Evolutionary conservation across 35 echinoderm and acorn worm genomes (phyloP).

Genomic region (Strongylocentrotus purpuratus): DNA sequence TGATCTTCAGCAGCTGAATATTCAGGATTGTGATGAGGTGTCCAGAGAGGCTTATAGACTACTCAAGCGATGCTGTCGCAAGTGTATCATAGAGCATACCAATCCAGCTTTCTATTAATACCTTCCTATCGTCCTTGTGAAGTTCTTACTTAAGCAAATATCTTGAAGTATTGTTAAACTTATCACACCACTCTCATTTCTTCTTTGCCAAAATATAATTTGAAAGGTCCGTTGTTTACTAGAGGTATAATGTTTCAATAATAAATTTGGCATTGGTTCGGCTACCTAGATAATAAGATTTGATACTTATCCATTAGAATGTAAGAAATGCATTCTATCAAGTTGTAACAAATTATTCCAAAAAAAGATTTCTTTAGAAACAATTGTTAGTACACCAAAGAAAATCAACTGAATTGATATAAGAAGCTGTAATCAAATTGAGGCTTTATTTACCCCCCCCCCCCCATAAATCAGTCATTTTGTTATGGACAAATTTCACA

Average conservation of each 20-base stretch:
- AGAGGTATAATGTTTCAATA: background rate
- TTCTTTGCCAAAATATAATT: background rate
- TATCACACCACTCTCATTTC: background rate
- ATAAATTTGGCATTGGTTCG: background rate
- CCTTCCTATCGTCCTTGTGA: background rate
- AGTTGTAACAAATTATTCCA: background rate
- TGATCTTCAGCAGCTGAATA: constrained; percentile 96
- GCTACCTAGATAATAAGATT: background rate
- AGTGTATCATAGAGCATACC: constrained; percentile 99
- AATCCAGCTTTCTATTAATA: constrained; percentile 95
- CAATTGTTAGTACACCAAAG: background rate
- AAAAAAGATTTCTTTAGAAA: background rate
- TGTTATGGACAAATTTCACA: background rate
- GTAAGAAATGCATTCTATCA: background rate
- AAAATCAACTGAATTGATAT: background rate
- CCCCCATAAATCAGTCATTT: background rate
- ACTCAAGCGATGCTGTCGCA: constrained; percentile 83
- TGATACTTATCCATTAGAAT: background rate
- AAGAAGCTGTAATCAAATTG: too few relatives aligned
- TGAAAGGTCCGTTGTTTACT: background rate
- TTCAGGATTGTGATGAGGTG: constrained; percentile 91
- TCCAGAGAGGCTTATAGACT: constrained; percentile 75
- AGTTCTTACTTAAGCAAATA: background rate
- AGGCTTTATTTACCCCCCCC: too few relatives aligned
- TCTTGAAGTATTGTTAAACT: background rate